Evolutionary conservation across 2,888 invertebrate species (phyloP), one percentile per base, ranked within the genome.

Genomic region (Germaria angustata): DNA sequence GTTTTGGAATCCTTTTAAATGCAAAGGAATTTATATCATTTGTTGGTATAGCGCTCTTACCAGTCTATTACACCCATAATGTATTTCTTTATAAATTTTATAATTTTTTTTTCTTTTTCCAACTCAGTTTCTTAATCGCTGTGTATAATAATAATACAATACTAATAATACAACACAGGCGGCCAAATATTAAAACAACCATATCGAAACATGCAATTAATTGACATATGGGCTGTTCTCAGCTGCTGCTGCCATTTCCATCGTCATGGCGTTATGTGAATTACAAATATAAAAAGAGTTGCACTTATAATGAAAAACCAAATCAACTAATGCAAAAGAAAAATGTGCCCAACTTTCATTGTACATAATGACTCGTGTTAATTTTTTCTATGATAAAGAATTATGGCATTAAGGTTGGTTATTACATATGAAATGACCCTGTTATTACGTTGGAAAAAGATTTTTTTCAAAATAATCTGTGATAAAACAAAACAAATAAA

Each of bases 171-270:
- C 13, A 79, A 66, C 65, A 32, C 78, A 53, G 65, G 41, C 66
- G 32, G 39, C 9, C 22, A 13, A 59, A 66, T 41, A 13, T 11
- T 24, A 15, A 49, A 77, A 66, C 44, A 44, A 59, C 51, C 44
- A 13, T 51, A 73, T 17, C 24, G 32, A 49, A 82, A 61, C 82
- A 76, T 79, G 71, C 53, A 82, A 79, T 79, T 82, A 79, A 49
- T 66, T 79, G 79, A 71, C 82, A 79, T 79, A 79, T 82, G 69
- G 69, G 63, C 39, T 69, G 68, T 34, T 63, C 68, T 41, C 41
- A 66, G 51, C 49, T 59, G 71, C 65, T 51, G 76, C 68, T 59
- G 65, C 36, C 49, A 61, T 34, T 69, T 44, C 44, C 68, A 77
- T 28, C 46, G 39, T 57, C 46, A 13, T 9, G 24, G 34, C n/a